Evolutionary conservation across 2,888 invertebrate species (phyloP).

Genomic region (Acronicta aceris): DNA sequence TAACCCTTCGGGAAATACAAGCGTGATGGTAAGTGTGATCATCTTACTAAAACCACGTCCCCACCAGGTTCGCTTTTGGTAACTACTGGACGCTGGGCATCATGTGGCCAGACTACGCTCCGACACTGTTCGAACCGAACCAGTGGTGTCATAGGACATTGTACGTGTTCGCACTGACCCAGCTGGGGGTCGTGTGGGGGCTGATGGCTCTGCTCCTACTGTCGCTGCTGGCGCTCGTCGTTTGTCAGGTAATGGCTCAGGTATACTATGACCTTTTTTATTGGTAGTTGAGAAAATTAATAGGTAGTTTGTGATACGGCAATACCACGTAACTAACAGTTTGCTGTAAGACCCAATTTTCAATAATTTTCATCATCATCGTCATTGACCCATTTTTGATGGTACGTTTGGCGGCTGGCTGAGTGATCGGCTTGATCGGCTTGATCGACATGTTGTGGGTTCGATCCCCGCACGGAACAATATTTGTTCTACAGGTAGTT

Average conservation of each 20-base stretch:
- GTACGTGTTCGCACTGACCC: constrained; percentile 93
- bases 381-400: too few relatives aligned
- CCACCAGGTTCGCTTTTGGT: constrained; percentile 91
- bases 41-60: background rate
- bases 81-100: constrained; percentile 94
- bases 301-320: too few relatives aligned
- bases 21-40: too few relatives aligned
- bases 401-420: too few relatives aligned
- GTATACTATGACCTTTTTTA: constrained; percentile 33
- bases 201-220: constrained; percentile 89
- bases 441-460: too few relatives aligned
- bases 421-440: too few relatives aligned
- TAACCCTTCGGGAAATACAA: too few relatives aligned
- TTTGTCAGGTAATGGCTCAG: constrained; percentile 89
- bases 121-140: constrained; percentile 93
- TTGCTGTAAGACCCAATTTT: too few relatives aligned
- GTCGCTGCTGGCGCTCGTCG: constrained; percentile 89
- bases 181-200: constrained; percentile 92
- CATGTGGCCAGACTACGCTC: constrained; percentile 93
- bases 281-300: background rate
- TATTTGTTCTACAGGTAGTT: too few relatives aligned
- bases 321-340: too few relatives aligned
- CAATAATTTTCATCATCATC: too few relatives aligned
- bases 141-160: constrained; percentile 94
- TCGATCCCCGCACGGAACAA: too few relatives aligned